Percentiles rank a stretch among this genome's conserved stretches.
These are phyloP conservation scores for Caenorhabditis tropicalis DNA, from an alignment of 1,140 invertebrate genomes.

Conservation along the genomic window DNA sequence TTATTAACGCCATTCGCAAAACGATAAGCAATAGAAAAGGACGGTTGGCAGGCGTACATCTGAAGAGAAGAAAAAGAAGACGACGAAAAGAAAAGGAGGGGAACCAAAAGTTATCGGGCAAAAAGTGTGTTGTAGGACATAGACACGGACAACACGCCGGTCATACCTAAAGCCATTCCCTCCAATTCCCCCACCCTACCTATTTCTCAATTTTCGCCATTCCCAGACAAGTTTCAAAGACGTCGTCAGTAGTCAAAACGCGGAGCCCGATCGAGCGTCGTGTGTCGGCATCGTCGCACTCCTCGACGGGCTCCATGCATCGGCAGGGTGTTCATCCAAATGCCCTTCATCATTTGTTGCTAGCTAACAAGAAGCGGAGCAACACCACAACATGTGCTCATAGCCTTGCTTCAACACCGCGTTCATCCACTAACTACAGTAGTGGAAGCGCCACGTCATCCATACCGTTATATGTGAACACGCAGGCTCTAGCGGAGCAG, in stretches of 20 bases:
- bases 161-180: constrained; percentile 24
- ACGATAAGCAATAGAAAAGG: constrained; percentile 31
- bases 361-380: constrained; percentile 23
- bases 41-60: constrained; percentile 10
- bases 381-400: neutral
- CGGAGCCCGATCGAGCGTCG: constrained; percentile 35
- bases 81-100: constrained; percentile 19
- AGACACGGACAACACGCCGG: constrained; percentile 19
- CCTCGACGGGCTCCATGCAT: constrained; percentile 34
- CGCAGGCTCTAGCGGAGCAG: neutral
- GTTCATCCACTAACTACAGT: neutral
- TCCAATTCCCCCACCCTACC: neutral
- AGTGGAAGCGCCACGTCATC: constrained; percentile 30
- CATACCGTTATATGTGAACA: constrained; percentile 30
- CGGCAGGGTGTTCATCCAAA: constrained; percentile 6
- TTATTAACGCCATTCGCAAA: constrained; percentile 45
- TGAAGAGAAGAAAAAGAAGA: constrained; percentile 20
- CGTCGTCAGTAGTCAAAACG: constrained; percentile 3
- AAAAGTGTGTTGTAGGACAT: constrained; percentile 36
- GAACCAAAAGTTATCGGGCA: constrained; percentile 41
- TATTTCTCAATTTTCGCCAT: neutral
- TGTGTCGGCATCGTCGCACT: constrained; percentile 34
- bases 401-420: neutral
- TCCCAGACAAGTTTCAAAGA: neutral
- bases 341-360: constrained; percentile 22